Base-by-base conservation (phyloP, 1,140 invertebrate genomes). In the Zeugodacus cucurbitae region DNA sequence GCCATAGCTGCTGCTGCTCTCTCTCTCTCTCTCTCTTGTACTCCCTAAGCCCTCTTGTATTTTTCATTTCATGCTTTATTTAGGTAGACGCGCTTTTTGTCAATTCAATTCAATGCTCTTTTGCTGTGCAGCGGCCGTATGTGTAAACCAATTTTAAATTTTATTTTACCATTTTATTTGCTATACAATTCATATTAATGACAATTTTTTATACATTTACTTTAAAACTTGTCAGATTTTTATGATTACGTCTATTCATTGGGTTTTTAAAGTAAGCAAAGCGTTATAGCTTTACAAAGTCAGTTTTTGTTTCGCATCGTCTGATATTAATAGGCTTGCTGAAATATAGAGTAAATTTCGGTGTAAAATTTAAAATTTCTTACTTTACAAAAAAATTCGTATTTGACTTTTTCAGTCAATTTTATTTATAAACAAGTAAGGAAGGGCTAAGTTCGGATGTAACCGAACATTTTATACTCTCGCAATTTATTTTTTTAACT, bases 201-300 rank as follows among this genome's bases (percentile, higher is more conserved):
- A 34, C 67, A 20, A 34, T 41, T 37, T 26, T 62, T 59, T 62
- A 8, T 17, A n/a, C 17, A 62, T 74, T 37, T 74, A 74, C 67
- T 37, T 22, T 5, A 67, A 22, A 74, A 74, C n/a, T n/a, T 37
- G 34, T 32, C 67, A 74, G 34, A 74, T 74, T 74, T 74, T 74
- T 74, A 74, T 74, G 67, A 41, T 74, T 22, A 41, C 67, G 67
- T 74, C 34, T 74, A 74, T 74, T 74, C 67, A 74, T 74, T 74
- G 41, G 32, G 20, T 34, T 74, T 74, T 74, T 41, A 74, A 32
- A 32, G 10, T 20, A 17, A 32, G 34, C 67, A 7, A 74, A 22
- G 17, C 41, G 32, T 34, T 34, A 34, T 32, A 11, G 62, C 14
- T 67, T 67, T 67, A 67, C 32, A 10, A 20, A 74, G 32, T 41